Base-by-base conservation (phyloP, 37 sponge, comb jelly and placozoan genomes). In the Chondrilla cf. caribensis region DNA sequence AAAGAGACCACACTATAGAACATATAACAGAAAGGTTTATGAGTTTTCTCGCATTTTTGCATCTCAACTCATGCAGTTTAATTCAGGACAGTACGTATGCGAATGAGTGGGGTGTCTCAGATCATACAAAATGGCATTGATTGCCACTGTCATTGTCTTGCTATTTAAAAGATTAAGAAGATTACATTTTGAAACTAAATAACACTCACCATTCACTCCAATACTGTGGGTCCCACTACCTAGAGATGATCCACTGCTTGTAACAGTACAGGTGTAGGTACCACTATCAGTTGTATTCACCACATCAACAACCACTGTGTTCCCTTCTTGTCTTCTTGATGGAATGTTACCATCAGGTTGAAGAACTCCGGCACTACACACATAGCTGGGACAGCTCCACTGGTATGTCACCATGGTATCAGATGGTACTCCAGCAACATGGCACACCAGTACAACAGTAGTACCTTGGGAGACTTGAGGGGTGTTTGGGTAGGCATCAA, bases 401-500 rank as follows among this genome's bases (percentile, higher is more conserved):
- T 73, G 18, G 41, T 73, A 73, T 2, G 42, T 73, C 76, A 73
- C 25, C 25, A 22, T 37, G 25, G 44, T 73, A 24, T 7, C 41
- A 39, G 41, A 73, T 43, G 76, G 76, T 39, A 73, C 76, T 73
- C 76, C 76, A 39, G 36, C 41, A 39, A 73, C 76, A 36, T 37
- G 31, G 25, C 76, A 73, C 43, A 73, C 76, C 76, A 73, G 21
- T 25, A 73, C 43, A 31, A 73, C 40, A 17, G 76, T 73, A 21
- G 76, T 73, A 24, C 76, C 76, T 73, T 40, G 76, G 24, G 31
- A 31, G 38, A 73, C 76, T 8, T 14, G n/a, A 39, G 76, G 15
- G 21, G 42, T 73, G 76, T 40, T 73, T 19, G 43, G 76, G 44
- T 73, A 73, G 43, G 76, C 76, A 73, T 73, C 76, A 24, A 73